Base-by-base conservation (phyloP, 1,140 invertebrate species). In the Phenacoccus solenopsis region DNA sequence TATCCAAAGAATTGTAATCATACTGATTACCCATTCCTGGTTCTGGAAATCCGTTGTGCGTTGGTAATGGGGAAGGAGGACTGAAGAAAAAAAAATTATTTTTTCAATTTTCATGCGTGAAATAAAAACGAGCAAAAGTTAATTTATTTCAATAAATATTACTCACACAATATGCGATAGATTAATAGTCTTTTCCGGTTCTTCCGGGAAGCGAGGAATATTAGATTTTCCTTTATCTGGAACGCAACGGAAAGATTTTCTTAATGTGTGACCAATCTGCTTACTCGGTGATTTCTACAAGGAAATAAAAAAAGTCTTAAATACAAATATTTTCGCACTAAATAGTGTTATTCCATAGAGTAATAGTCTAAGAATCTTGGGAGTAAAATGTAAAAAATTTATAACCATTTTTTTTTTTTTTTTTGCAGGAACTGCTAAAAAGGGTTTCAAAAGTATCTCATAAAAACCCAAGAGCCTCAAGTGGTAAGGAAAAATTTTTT, bases 191-290 rank as follows among this genome's bases (percentile, higher is more conserved):
- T 94, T 91, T 80, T 97, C 93, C 1, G 94, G 94, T 74, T 92
- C 89, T 75, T 94, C 91, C 7, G 91, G 91, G 80, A 94, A 95
- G 75, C 89, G 83, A 72, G 91, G 93, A 75, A 94, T 83, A 76
- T 86, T 86, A 73, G 87, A 86, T 74, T 87, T 86, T 72, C 84
- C 83, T 77, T 93, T 91, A 75, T 93, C 90, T 30, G 95, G 96
- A 73, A 97, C 93, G 81, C 96, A 98, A 75, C 94, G 89, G 78
- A 98, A 95, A 73, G 95, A 98, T 78, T 98, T 98, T 74, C 94
- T 86, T 72, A 98, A 82, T 13, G 94, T 94, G 81, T 96, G 93
- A 49, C 95, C 93, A 73, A 98, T 90, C 77, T 91, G 90, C 79
- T 90, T 90, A 75, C 87, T 91, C 12, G 90, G 89, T 30, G 89